Percentiles rank a stretch among this genome's conserved stretches.
Conservation (phyloP, 2,113 vertebrate species). For the Tympanuchus pallidicinctus region DNA sequence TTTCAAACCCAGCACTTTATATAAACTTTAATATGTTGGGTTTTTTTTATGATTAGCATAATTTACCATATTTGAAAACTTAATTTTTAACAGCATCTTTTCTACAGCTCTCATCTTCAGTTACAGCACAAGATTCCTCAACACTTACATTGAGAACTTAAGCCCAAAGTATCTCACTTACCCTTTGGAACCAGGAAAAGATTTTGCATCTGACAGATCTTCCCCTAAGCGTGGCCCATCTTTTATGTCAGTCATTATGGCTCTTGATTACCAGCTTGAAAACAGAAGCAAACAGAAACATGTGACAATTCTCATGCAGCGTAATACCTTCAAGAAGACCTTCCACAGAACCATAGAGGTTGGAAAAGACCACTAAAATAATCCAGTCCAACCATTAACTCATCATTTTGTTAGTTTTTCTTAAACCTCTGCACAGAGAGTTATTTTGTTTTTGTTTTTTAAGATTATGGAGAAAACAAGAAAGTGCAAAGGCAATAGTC, state of each 20-base stretch:
- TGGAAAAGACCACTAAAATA: too few relatives aligned
- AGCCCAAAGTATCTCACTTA: slow-evolving; percentile 33
- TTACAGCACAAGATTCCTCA: neutral
- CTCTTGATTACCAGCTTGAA: slow-evolving; percentile 22
- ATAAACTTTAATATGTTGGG: neutral
- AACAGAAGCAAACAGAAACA: slow-evolving; percentile 16
- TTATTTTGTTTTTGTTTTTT: neutral
- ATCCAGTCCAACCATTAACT: too few relatives aligned
- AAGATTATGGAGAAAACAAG: neutral
- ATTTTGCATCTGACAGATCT: slow-evolving; percentile 64
- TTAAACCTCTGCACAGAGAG: neutral
- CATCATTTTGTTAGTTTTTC: neutral
- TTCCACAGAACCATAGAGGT: neutral
- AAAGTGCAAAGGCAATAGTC: neutral
- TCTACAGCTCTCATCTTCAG: neutral
- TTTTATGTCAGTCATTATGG: slow-evolving; percentile 54
- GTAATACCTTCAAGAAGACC: neutral
- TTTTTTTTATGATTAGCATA: neutral
- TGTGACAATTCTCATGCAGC: neutral
- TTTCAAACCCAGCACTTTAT: neutral
- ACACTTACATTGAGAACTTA: neutral
- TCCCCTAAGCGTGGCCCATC: slow-evolving; percentile 6
- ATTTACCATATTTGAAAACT: neutral
- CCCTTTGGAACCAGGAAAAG: slow-evolving; percentile 53
- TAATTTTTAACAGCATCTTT: neutral